Percentiles rank a stretch among this genome's conserved stretches.
phyloP scores from a whole-genome alignment of 1,140 invertebrate genomes.

The Caerostris extrusa region DNA sequence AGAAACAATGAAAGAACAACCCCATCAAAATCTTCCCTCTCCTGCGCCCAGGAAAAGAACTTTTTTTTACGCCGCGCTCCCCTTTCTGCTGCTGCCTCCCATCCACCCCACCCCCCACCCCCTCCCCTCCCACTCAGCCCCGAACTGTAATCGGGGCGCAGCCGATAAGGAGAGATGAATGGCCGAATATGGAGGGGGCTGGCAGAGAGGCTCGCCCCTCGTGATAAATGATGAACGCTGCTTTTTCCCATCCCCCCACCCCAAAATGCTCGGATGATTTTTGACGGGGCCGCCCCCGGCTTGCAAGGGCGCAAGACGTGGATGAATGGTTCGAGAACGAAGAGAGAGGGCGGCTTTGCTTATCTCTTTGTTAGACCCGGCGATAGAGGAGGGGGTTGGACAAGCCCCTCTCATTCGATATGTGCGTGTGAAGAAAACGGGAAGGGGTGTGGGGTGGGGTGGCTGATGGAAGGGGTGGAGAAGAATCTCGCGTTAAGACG shows the following conservation, averaged over 20 bases:
- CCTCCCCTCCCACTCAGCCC: not conserved
- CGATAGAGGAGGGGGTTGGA: constrained; percentile 32
- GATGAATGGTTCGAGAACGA: constrained; percentile 60
- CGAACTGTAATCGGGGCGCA: constrained; percentile 68
- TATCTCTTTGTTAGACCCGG: constrained; percentile 72
- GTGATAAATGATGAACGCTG: constrained; percentile 68
- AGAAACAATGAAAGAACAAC: constrained; percentile 69
- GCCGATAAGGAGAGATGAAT: constrained; percentile 73
- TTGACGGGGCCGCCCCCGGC: constrained; percentile 47
- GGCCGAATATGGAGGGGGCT: constrained; percentile 61
- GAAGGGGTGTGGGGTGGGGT: not conserved
- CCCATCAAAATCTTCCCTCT: constrained; percentile 20
- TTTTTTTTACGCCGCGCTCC: constrained; percentile 52
- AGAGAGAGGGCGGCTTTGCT: constrained; percentile 54
- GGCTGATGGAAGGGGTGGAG: not conserved
- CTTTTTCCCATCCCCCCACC: not conserved
- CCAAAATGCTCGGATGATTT: constrained; percentile 66
- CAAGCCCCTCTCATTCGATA: constrained; percentile 14
- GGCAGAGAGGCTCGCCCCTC: constrained; percentile 22
- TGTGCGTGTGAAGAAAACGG: constrained; percentile 25
- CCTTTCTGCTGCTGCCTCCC: not conserved
- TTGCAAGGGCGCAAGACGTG: constrained; percentile 45
- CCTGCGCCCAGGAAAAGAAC: not conserved
- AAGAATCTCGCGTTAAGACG: constrained; percentile 42
- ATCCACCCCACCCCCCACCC: not conserved